A percentile compares a stretch with the other conserved stretches of the same genome.
phyloP scores from a whole-genome alignment of 2,888 invertebrate genomes.

The Antitype chi region DNA sequence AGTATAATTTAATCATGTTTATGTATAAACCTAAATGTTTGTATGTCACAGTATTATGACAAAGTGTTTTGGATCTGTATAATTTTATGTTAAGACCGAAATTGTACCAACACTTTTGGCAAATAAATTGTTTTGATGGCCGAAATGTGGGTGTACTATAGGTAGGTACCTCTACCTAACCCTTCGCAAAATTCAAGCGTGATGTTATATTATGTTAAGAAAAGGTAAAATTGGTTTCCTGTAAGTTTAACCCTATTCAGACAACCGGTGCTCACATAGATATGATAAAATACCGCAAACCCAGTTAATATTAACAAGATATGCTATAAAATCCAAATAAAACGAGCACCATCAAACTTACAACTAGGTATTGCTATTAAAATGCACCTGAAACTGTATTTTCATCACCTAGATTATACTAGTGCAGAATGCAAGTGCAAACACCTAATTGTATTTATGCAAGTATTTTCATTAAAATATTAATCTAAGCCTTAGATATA shows the following conservation, averaged over 20 bases:
- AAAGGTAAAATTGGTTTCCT: not conserved
- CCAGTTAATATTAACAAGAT: slow-evolving; percentile 8
- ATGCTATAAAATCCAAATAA: slow-evolving; percentile 32
- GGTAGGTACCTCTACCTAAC: accelerated
- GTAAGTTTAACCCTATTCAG: not conserved
- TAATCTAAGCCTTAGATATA: not conserved
- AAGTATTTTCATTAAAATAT: slow-evolving; percentile 1
- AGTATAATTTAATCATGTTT: no score
- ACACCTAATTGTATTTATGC: not conserved
- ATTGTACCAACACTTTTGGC: no score
- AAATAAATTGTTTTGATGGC: no score
- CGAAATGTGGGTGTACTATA: not conserved
- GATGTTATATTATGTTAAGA: not conserved
- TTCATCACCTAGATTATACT: not conserved
- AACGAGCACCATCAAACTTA: slow-evolving; percentile 2
- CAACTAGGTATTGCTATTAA: slow-evolving; percentile 1
- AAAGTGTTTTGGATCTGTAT: no score
- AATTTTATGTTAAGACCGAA: no score
- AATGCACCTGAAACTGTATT: slow-evolving; percentile 28
- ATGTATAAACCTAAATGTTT: no score
- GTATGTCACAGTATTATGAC: no score
- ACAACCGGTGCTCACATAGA: not conserved
- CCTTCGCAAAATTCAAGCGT: not conserved
- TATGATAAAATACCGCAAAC: slow-evolving; percentile 13
- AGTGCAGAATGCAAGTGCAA: not conserved